Percentiles rank a stretch among this genome's conserved stretches.
Evolutionary conservation across 1,140 invertebrate genomes (phyloP).

Genomic region (Physella acuta): DNA sequence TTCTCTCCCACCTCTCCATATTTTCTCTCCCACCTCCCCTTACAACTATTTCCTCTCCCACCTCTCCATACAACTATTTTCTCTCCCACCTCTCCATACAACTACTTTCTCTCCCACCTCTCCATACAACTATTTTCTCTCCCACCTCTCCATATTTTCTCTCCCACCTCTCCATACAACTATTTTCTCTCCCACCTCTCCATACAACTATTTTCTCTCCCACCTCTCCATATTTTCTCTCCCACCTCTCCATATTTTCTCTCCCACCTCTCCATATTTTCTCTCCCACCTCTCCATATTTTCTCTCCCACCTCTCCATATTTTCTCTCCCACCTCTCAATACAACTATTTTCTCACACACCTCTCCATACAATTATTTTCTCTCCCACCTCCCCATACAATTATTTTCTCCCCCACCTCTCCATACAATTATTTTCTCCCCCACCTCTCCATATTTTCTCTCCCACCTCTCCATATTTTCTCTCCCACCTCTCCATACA

Average conservation of each 20-base stretch:
- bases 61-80: not conserved
- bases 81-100: not conserved
- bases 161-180: not conserved
- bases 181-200: not conserved
- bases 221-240: not conserved
- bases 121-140: not conserved
- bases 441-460: not conserved
- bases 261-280: not conserved
- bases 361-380: not conserved
- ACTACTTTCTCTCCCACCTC: not conserved
- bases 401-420: not conserved
- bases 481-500: not conserved
- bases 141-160: not conserved
- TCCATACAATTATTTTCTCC: not conserved
- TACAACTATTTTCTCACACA: not conserved
- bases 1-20: not conserved
- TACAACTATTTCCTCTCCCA: not conserved
- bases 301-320: not conserved
- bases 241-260: not conserved
- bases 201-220: not conserved
- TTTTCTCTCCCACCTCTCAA: not conserved
- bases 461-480: not conserved
- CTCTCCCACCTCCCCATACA: not conserved
- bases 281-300: not conserved
- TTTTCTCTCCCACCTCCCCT: not conserved